A percentile compares a stretch with the other conserved stretches of the same genome.
These are phyloP conservation scores for Spongilla lacustris DNA, from an alignment of 37 sponge, comb jelly and placozoan species.

Conservation along the genomic window DNA sequence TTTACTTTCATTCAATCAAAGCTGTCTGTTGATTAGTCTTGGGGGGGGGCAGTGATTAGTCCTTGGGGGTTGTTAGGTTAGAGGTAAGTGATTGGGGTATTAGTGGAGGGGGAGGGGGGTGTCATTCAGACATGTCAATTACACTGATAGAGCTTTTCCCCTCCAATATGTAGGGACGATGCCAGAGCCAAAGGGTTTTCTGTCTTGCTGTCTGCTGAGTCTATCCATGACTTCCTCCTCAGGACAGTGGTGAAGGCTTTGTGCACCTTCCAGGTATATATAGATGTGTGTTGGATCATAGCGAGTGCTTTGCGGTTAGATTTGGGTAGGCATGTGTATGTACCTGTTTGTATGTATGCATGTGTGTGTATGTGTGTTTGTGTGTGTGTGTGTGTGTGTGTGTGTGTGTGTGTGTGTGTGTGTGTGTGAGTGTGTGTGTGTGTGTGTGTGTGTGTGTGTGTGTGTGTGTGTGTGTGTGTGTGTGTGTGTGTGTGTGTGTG, in stretches of 20 bases:
- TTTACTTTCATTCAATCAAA: too few relatives aligned
- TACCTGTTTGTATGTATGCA: neutral
- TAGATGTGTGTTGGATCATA: neutral
- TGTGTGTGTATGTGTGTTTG: slow-evolving; percentile 4
- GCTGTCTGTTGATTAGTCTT: too few relatives aligned
- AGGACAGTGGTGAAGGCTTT: slow-evolving; percentile 49
- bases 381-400: slow-evolving; percentile 7
- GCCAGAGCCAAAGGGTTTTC: slow-evolving; percentile 42
- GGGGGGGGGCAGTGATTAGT: too few relatives aligned
- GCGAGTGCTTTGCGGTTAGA: neutral
- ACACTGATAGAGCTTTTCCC: neutral
- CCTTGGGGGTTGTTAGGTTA: too few relatives aligned
- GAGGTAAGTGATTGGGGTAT: too few relatives aligned
- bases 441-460: slow-evolving; percentile 21
- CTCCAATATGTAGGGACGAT: slow-evolving; percentile 36
- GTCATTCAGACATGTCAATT: neutral
- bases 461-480: slow-evolving; percentile 21
- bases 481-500: slow-evolving; percentile 11
- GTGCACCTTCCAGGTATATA: slow-evolving; percentile 54
- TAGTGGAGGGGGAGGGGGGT: neutral
- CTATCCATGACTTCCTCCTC: slow-evolving; percentile 49
- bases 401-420: slow-evolving; percentile 19
- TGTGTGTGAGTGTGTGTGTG: slow-evolving; percentile 11
- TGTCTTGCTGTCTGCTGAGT: slow-evolving; percentile 56
- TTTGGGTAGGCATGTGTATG: slow-evolving; percentile 23